Conservation (phyloP, 2,113 vertebrate genomes). For the Glaucidium brasilianum region DNA sequence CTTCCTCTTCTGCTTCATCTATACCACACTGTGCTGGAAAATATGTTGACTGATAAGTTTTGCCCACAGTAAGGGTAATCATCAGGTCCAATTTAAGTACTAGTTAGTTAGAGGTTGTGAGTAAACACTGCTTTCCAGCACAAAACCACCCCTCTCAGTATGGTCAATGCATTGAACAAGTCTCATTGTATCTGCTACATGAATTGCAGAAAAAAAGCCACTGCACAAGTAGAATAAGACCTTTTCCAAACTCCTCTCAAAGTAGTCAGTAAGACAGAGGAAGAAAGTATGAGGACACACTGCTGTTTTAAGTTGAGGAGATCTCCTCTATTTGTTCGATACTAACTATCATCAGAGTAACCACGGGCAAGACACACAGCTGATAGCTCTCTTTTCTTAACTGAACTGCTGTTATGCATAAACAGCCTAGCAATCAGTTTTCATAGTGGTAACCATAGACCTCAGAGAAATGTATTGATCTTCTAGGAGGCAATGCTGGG, state of each 20-base stretch:
- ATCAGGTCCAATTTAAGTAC: neutral
- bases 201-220: neutral
- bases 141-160: neutral
- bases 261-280: neutral
- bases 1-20: neutral
- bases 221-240: neutral
- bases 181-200: neutral
- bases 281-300: neutral
- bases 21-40: neutral
- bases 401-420: neutral
- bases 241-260: neutral
- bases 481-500: neutral
- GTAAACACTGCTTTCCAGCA: neutral
- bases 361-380: neutral
- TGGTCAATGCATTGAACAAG: neutral
- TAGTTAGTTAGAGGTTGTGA: neutral
- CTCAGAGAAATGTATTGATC: neutral
- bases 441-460: neutral
- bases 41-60: neutral
- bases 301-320: neutral
- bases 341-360: neutral
- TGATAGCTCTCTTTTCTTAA: neutral
- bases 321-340: neutral
- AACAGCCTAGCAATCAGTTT: neutral
- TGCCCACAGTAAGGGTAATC: neutral